Conservation (phyloP, 2,888 invertebrate genomes). For the Hypomecis punctinalis region DNA sequence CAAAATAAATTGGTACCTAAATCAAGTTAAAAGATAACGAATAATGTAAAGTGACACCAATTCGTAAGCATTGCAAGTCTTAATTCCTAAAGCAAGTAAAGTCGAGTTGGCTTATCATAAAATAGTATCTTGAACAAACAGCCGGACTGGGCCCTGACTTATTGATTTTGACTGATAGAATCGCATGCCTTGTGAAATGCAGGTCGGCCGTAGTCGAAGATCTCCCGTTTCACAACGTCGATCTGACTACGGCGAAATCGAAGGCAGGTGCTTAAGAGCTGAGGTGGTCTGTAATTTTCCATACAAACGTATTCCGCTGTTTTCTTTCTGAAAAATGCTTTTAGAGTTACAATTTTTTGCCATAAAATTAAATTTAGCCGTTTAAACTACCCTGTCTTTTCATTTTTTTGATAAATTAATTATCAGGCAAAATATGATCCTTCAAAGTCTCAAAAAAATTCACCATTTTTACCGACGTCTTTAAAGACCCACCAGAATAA, state of each 20-base stretch:
- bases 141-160: slow-evolving; percentile 56
- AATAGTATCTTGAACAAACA: slow-evolving; percentile 68
- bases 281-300: too few relatives aligned
- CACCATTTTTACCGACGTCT: too few relatives aligned
- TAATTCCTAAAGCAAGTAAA: slow-evolving; percentile 37
- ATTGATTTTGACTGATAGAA: slow-evolving; percentile 76
- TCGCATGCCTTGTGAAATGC: slow-evolving; percentile 46
- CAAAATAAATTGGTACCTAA: slow-evolving; percentile 2
- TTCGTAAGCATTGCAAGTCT: slow-evolving; percentile 25
- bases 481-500: too few relatives aligned
- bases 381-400: too few relatives aligned
- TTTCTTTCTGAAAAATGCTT: too few relatives aligned
- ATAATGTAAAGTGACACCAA: slow-evolving; percentile 16
- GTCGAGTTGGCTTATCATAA: slow-evolving; percentile 56
- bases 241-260: background rate
- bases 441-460: too few relatives aligned
- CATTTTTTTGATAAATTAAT: too few relatives aligned
- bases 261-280: too few relatives aligned
- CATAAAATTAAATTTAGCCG: too few relatives aligned
- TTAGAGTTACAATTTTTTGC: too few relatives aligned
- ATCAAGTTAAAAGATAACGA: slow-evolving; percentile 5
- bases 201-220: slow-evolving; percentile 25
- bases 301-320: too few relatives aligned
- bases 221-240: slow-evolving; percentile 18
- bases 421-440: too few relatives aligned